Evolutionary conservation across 2,113 vertebrate genomes (phyloP).

Genomic region (Struthio camelus): DNA sequence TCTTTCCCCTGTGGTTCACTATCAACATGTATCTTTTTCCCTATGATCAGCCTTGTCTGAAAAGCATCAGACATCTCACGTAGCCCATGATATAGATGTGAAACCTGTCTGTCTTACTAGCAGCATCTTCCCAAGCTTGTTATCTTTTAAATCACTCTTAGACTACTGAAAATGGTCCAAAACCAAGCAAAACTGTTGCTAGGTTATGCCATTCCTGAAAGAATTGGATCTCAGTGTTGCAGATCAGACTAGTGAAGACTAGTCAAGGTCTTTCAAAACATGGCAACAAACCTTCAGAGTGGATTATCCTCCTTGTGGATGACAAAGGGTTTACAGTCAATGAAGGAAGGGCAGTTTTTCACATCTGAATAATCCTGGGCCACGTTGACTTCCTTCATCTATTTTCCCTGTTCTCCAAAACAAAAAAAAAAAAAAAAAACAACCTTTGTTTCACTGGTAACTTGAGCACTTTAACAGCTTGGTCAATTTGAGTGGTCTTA

Average conservation of each 20-base stretch:
- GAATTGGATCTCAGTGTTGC: not conserved
- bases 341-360: not conserved
- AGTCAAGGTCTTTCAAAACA: not conserved
- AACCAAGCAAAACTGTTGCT: not conserved
- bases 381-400: not conserved
- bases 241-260: not conserved
- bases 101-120: not conserved
- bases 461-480: not conserved
- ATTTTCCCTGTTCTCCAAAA: not conserved
- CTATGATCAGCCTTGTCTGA: not conserved
- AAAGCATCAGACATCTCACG: not conserved
- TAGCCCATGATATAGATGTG: not conserved
- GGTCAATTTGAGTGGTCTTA: not conserved
- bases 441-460: not conserved
- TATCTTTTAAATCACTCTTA: not conserved
- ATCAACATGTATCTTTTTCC: not conserved
- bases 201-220: fast-evolving
- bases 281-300: not conserved
- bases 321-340: not conserved
- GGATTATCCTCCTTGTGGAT: not conserved
- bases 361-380: not conserved
- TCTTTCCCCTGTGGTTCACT: not conserved
- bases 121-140: not conserved
- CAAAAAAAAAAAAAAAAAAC: not conserved
- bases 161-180: not conserved